Conservation (phyloP, 2,888 invertebrate species). For the Meiosimyza decipiens region DNA sequence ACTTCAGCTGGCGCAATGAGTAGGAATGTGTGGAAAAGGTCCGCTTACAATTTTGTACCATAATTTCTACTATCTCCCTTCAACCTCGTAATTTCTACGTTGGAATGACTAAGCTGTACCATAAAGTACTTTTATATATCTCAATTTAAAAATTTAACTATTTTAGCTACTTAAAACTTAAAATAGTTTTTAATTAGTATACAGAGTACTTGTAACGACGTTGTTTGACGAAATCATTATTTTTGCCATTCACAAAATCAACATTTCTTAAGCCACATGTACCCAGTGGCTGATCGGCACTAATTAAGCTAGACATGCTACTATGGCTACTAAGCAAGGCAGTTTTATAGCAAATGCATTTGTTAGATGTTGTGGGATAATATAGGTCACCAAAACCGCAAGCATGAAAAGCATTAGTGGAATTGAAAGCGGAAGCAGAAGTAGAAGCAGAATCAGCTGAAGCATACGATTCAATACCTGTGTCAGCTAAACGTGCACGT, state of each 20-base stretch:
- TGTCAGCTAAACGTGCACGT: constrained; percentile 49
- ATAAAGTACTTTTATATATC: no score
- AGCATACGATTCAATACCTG: constrained; percentile 54
- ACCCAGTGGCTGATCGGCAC: constrained; percentile 30
- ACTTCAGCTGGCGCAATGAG: no score
- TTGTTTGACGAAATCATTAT: constrained; percentile 45
- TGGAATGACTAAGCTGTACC: no score
- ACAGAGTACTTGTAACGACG: constrained; percentile 62
- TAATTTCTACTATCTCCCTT: no score
- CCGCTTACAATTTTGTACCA: no score
- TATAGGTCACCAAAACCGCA: constrained; percentile 48
- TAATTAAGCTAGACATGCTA: constrained; percentile 49
- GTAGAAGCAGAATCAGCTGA: constrained; percentile 44
- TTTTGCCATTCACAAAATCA: constrained; percentile 31
- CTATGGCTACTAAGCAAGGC: constrained; percentile 53
- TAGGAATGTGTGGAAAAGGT: no score
- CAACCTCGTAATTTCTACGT: no score
- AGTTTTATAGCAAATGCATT: constrained; percentile 47
- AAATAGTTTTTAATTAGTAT: constrained; percentile 46
- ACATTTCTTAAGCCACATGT: constrained; percentile 38
- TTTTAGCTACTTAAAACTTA: no score
- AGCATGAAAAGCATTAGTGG: constrained; percentile 37
- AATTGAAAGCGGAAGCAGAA: constrained; percentile 35
- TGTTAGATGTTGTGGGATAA: constrained; percentile 51
- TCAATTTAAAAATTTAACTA: no score